Evolutionary conservation across 2,113 vertebrate genomes (phyloP).

Genomic region (Scartelaos histophorus): DNA sequence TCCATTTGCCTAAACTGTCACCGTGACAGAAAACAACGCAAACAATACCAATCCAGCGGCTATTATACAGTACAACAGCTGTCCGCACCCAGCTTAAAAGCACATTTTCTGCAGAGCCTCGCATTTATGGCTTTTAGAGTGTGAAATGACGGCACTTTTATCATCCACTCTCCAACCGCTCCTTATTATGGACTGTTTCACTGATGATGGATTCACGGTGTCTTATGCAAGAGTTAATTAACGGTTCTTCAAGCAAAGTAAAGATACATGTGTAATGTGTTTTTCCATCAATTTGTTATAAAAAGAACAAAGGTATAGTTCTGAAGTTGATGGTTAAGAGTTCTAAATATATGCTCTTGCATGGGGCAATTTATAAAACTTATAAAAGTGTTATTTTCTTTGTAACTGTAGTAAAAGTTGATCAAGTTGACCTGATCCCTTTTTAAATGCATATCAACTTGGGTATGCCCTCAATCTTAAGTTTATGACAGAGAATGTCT

Average conservation of each 20-base stretch:
- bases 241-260: not conserved
- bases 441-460: no score
- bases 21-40: conserved; percentile 40
- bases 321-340: not conserved
- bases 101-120: conserved; percentile 18
- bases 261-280: not conserved
- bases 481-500: no score
- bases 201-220: conserved; percentile 1
- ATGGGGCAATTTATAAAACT: not conserved
- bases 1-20: conserved; percentile 49
- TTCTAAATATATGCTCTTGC: no score
- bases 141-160: conserved; percentile 17
- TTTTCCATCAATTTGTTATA: not conserved
- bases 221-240: conserved; percentile 11
- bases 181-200: conserved; percentile 6
- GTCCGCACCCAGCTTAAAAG: conserved; percentile 33
- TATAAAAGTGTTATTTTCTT: not conserved
- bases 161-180: not conserved
- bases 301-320: not conserved
- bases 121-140: conserved; percentile 15
- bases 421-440: no score
- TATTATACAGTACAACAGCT: conserved; percentile 46
- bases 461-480: no score
- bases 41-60: conserved; percentile 53
- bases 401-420: no score